A percentile compares a stretch with the other conserved stretches of the same genome.
Conservation (phyloP, 2,113 vertebrate genomes). For the Atrichornis clamosus region DNA sequence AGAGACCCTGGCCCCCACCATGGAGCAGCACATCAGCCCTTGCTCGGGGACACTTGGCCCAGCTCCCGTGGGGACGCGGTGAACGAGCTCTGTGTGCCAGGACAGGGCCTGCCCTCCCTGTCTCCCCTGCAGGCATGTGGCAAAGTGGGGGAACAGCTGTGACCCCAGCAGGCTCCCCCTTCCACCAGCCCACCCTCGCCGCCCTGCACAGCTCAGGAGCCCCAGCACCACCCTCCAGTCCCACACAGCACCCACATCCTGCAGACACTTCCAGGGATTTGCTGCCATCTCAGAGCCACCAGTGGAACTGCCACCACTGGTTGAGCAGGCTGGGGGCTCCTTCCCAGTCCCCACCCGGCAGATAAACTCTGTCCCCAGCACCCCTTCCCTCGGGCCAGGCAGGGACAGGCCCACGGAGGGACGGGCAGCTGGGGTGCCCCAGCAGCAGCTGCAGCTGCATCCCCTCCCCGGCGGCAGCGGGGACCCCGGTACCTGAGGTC, state of each 20-base stretch:
- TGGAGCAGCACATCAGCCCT: fast-evolving
- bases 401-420: neutral
- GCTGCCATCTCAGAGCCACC: neutral
- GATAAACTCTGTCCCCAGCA: neutral
- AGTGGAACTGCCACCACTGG: neutral
- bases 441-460: neutral
- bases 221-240: fast-evolving
- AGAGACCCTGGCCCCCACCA: fast-evolving
- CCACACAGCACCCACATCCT: fast-evolving
- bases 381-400: neutral
- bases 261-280: neutral
- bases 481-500: conserved; percentile 77
- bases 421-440: neutral
- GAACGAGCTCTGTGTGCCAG: fast-evolving
- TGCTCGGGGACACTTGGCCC: fast-evolving
- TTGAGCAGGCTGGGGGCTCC: neutral
- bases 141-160: neutral
- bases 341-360: neutral
- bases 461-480: fast-evolving
- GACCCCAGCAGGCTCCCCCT: neutral
- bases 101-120: neutral
- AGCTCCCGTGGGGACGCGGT: neutral
- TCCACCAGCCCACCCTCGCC: neutral
- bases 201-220: fast-evolving
- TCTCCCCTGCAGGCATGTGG: fast-evolving